Conservation (phyloP, 2,797 vertebrate genomes). For the Cephalopachus bancanus region DNA sequence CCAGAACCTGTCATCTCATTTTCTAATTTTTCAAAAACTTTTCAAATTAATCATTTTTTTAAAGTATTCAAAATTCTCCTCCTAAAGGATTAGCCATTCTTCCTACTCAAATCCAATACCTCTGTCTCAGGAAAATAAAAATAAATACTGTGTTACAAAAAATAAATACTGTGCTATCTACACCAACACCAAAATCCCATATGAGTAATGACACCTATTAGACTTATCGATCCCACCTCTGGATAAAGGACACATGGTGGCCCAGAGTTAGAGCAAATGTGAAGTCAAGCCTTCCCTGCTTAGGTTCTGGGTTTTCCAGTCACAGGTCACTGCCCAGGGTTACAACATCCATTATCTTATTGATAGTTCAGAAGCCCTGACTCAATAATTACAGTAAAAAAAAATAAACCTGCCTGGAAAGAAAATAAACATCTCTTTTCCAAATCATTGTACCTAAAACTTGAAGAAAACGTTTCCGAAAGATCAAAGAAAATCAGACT, state of each 20-base stretch:
- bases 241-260: neutral
- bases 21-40: conserved; percentile 44
- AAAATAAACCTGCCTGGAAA: conserved; percentile 43
- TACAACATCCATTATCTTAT: conserved; percentile 20
- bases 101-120: neutral
- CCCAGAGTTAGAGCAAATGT: neutral
- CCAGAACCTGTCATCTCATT: neutral
- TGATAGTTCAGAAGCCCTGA: neutral
- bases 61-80: conserved; percentile 43
- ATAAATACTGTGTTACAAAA: neutral
- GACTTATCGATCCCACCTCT: neutral
- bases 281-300: neutral
- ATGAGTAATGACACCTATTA: neutral
- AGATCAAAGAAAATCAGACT: conserved; percentile 55
- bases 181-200: neutral
- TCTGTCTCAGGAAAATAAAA: conserved; percentile 18
- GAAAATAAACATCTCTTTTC: conserved; percentile 21
- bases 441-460: conserved; percentile 49
- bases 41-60: conserved; percentile 5
- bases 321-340: neutral
- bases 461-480: conserved; percentile 66
- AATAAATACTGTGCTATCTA: neutral
- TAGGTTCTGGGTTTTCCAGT: neutral
- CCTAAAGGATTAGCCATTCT: conserved; percentile 42
- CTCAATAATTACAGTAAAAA: conserved; percentile 42